Base-by-base conservation (phyloP, 2,888 invertebrate species). In the Limnephilus marmoratus region DNA sequence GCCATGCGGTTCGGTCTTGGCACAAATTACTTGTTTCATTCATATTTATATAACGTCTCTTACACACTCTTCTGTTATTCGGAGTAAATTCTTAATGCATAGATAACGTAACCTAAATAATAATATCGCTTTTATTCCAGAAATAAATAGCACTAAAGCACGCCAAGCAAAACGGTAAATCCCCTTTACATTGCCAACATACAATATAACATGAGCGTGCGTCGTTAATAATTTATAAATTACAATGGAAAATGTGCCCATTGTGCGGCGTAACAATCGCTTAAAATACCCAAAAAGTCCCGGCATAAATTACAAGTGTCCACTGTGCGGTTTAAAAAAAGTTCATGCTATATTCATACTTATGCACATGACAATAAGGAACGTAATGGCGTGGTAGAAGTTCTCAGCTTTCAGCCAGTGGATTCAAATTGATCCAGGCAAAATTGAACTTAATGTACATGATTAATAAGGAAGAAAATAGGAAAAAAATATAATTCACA, bases 251-350 rank as follows among this genome's bases (percentile, higher is more conserved):
- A 9, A 83, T 34, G 37, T 37, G 83, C 18, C 83, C 83, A 83
- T 83, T 83, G 83, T 83, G 83, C 24, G 83, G 24, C 41, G 37
- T 83, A 83, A 83, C 83, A 83, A 83, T 83, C 83, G 83, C 18
- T 34, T 83, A 83, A 83, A 83, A 83, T 53, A 53, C 53, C 18
- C 53, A 53, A 53, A 53, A 53, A 18, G 53, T 53, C 5, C 53
- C 18, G 18, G 53, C 53, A 53, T 53, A 53, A 53, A 53, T 53
- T 53, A 53, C 7, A 53, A 53, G 53, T 53, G 53, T 53, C 53
- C 53, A 53, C 53, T 18, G 53, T 53, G 53, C 53, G 53, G 18
- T 53, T 53, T 53, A 15, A 53, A 53, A 53, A 53, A 4, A 18
- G 53, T 53, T 53, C 18, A 53, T 53, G 18, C 53, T 1, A 18